Evolutionary conservation across 2,797 vertebrate genomes (phyloP), one percentile per base, ranked within the genome.

Genomic region (Chiloscyllium punctatum): DNA sequence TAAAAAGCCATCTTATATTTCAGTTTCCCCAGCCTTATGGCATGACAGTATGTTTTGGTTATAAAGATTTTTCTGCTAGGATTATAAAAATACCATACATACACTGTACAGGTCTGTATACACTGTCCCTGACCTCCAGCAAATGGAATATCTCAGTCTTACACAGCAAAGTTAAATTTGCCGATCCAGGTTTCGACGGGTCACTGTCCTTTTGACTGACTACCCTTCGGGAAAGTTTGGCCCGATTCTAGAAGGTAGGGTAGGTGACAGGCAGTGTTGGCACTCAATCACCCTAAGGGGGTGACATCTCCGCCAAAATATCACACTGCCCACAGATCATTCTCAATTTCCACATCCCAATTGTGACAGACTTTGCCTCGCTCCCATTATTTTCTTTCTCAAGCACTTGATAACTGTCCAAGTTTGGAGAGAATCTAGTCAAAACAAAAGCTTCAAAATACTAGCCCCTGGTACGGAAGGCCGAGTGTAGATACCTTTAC

Each of bases 1-100:
- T 68, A 68, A 92, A 92, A 92, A 92, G 90, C 90, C 90, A 92
- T 37, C 90, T 68, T 66, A 92, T 68, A 69, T 92, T 92, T 68
- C 90, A 2, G 18, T 42, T 68, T 92, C 90, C 66, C 62, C 62
- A 68, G 62, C 90, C 62, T 37, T 42, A n/a, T 68, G 23, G 33
- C 90, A 9, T 92, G 62, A 66, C 57, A 68, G 88, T 66, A 91
- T 91, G 66, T 66, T 91, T 68, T 92, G 90, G 90, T 68, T 68
- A 92, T 92, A 92, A 92, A 92, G n/a, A 68, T 68, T 92, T 48
- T 92, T 37, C 57, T 92, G n/a, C 90, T 62, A 25, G 62, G 62
- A 68, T 48, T 92, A 92, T 68, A 68, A 92, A 92, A 92, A 92
- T 92, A 92, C 62, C 90, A 92, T 42, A 62, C 90, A 42, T 68